Conservation (phyloP, 1,140 invertebrate species). For the Atta cephalotes region DNA sequence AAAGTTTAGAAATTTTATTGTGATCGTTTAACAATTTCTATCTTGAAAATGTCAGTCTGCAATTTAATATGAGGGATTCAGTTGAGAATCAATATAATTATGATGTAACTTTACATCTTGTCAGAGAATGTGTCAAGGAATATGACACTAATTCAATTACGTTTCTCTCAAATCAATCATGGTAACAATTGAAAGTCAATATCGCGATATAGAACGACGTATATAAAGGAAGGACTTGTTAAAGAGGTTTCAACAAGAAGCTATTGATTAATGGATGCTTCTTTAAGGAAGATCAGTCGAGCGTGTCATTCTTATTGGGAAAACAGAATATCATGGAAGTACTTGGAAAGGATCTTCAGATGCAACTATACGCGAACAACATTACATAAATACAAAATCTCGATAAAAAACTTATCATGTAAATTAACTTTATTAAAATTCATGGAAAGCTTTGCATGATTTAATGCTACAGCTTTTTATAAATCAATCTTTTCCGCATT, state of each 20-base stretch:
- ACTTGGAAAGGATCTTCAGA: conserved; percentile 63
- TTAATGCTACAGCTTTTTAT: conserved; percentile 3
- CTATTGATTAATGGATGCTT: conserved; percentile 32
- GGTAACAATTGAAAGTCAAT: conserved; percentile 68
- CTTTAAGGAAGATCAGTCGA: conserved; percentile 69
- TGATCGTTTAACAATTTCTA: conserved; percentile 7
- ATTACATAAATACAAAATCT: not conserved
- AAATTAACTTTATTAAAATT: conserved; percentile 23
- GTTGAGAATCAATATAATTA: not conserved
- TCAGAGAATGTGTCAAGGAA: not conserved
- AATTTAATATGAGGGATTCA: not conserved
- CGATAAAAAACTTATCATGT: not conserved
- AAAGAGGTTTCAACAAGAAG: not conserved
- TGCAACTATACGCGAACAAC: conserved; percentile 13
- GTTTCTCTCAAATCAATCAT: conserved; percentile 14
- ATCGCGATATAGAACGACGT: conserved; percentile 36
- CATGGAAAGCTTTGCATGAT: not conserved
- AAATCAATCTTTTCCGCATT: not conserved
- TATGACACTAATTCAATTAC: conserved; percentile 18
- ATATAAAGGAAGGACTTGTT: not conserved
- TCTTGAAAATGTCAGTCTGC: not conserved
- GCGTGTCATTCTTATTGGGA: conserved; percentile 71
- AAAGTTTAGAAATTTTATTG: not conserved
- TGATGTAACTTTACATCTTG: not conserved
- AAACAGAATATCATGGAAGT: conserved; percentile 66